Evolutionary conservation across 2,797 vertebrate species (phyloP), one percentile per base, ranked within the genome.

Genomic region (Triplophysa yarkandensis): DNA sequence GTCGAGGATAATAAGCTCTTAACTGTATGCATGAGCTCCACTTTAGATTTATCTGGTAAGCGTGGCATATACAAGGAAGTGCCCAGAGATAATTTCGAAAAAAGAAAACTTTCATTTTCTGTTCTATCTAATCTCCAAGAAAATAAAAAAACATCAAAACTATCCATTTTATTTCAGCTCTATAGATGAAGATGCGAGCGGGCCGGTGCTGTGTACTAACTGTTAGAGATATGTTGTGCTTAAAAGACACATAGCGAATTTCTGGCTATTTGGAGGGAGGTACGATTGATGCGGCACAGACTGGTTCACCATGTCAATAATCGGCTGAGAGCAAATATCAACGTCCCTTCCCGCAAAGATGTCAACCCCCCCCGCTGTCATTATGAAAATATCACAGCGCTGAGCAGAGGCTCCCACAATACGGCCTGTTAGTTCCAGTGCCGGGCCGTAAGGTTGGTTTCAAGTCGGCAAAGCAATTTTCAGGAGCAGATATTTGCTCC

Each of bases 1-100:
- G 44, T 54, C 43, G 13, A 65, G 78, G 73, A 82, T 82, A 83
- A 81, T 83, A 77, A 83, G 71, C 52, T 77, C 63, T 74, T 77
- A 70, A 77, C 78, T 46, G 74, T 72, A 79, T 78, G 81, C 75
- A 78, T 44, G 68, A 68, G 74, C 61, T 74, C 54, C 36, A 52
- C 63, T 79, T 41, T 43, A 77, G 62, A 68, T 69, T 68, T 71
- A 36, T 80, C 52, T 60, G 73, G 71, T 55, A 80, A 67, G 76
- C 65, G 39, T 63, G 55, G 52, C 34, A 41, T 60, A 39, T 17
- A 23, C 10, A 32, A 16, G 30, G 32, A 73, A n/a, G 41, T n/a
- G 46, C 25, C 16, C 25, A 69, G 44, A 64, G 52, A 50, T 32
- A 8, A 46, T 63, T 68, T 30, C 6, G 16, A 10, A 57, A n/a